Evolutionary conservation across 2,888 invertebrate species (phyloP).

Genomic region (Thecocarcelia acutangulata): DNA sequence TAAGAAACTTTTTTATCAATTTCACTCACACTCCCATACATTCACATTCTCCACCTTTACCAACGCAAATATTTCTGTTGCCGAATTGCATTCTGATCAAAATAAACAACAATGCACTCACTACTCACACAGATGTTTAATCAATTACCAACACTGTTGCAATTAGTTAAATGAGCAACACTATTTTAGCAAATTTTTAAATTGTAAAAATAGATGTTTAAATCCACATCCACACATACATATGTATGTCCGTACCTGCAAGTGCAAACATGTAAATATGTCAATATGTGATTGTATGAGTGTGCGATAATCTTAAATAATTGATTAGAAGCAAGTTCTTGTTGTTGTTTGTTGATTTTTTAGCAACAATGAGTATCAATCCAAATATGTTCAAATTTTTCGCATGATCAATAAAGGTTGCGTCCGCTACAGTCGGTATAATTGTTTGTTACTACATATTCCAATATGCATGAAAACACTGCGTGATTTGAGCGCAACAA

Average conservation of each 20-base stretch:
- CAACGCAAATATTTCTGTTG: not conserved
- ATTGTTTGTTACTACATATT: not conserved
- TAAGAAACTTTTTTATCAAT: constrained; percentile 72
- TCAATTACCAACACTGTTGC: not conserved
- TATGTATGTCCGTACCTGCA: not conserved
- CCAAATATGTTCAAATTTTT: constrained; percentile 76
- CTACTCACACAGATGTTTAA: not conserved
- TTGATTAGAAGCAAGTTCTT: constrained; percentile 49
- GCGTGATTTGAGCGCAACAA: too few species aligned
- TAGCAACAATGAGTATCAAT: constrained; percentile 73
- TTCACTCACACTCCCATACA: constrained; percentile 25
- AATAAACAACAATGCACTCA: constrained; percentile 48
- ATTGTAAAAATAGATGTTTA: constrained; percentile 3
- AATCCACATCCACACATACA: not conserved
- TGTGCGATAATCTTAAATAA: constrained; percentile 53
- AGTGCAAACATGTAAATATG: constrained; percentile 54
- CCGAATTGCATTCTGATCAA: constrained; percentile 34
- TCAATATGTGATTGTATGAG: too few species aligned
- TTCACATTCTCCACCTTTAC: not conserved
- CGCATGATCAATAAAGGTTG: not conserved
- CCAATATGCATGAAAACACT: too few species aligned
- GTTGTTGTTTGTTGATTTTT: constrained; percentile 24
- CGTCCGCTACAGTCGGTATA: constrained; percentile 31
- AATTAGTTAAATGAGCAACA: constrained; percentile 11
- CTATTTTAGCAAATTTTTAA: constrained; percentile 5